These are phyloP conservation scores for Cryptocephalus moraei DNA, from an alignment of 2,888 invertebrate genomes.

Conservation along the genomic window DNA sequence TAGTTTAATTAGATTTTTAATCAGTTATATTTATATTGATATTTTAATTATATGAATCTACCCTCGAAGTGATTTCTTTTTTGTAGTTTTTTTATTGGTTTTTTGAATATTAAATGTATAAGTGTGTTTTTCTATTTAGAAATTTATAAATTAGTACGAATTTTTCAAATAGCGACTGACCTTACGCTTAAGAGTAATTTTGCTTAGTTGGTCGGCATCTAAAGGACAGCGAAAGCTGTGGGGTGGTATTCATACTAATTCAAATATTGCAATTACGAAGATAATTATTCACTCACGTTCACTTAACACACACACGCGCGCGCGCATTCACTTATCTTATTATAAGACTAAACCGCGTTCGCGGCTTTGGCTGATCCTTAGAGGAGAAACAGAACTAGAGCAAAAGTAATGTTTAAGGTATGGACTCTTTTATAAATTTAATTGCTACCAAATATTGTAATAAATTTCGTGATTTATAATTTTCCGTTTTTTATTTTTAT, in stretches of 20 bases:
- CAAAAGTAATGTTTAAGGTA: conserved; percentile 32
- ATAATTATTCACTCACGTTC: too few relatives aligned
- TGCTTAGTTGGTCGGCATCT: conserved; percentile 28
- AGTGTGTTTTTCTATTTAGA: conserved; percentile 40
- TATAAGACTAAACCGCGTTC: conserved; percentile 31
- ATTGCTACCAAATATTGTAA: conserved; percentile 44
- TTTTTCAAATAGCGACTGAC: conserved; percentile 31
- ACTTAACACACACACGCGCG: too few relatives aligned
- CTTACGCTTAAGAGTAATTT: conserved; percentile 29
- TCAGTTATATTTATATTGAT: conserved; percentile 39
- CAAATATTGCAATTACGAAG: conserved; percentile 9
- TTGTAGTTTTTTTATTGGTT: conserved; percentile 35
- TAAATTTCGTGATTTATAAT: conserved; percentile 41
- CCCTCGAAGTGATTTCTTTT: conserved; percentile 34
- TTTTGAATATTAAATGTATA: conserved; percentile 38
- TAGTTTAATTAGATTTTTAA: conserved; percentile 38
- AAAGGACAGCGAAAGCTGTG: conserved; percentile 20
- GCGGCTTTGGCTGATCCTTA: conserved; percentile 25
- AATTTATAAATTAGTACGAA: conserved; percentile 37
- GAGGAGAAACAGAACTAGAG: conserved; percentile 24
- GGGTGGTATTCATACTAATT: conserved; percentile 21
- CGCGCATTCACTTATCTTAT: background rate
- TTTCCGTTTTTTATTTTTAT: conserved; percentile 32
- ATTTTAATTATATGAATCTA: conserved; percentile 36
- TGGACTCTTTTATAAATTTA: conserved; percentile 37